Evolutionary conservation across 2,888 invertebrate species (phyloP).

Genomic region (Drosophila testacea): DNA sequence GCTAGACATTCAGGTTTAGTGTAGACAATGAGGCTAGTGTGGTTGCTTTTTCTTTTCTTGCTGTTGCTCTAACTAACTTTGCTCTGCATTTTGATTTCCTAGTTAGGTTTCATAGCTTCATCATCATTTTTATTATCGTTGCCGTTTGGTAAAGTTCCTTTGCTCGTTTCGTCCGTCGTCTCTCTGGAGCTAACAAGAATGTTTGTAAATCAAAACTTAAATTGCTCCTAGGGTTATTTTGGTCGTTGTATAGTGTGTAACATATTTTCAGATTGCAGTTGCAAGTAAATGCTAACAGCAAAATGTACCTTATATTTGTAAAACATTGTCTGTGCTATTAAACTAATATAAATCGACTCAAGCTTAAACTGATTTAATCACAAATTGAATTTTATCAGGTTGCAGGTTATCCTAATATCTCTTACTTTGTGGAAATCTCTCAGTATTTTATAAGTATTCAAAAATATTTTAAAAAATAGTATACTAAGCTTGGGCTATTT

Average conservation of each 20-base stretch:
- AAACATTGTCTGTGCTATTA: too few relatives aligned
- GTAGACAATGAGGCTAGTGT: constrained; percentile 35
- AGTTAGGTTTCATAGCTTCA: too few relatives aligned
- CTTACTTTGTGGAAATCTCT: too few relatives aligned
- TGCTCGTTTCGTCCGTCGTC: not conserved
- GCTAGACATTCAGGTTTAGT: constrained; percentile 67
- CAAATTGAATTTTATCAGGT: too few relatives aligned
- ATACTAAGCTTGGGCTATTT: too few relatives aligned
- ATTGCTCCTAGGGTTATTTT: constrained; percentile 33
- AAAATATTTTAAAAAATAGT: too few relatives aligned
- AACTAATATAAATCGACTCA: too few relatives aligned
- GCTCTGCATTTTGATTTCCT: constrained; percentile 17
- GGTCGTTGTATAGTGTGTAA: constrained; percentile 7
- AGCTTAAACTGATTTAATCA: too few relatives aligned
- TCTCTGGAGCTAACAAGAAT: not conserved
- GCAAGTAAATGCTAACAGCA: too few relatives aligned
- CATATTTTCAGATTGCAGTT: constrained; percentile 17
- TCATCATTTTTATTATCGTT: constrained; percentile 15
- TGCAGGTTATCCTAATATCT: too few relatives aligned
- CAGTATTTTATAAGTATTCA: too few relatives aligned
- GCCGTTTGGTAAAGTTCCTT: constrained; percentile 35
- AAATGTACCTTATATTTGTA: too few relatives aligned
- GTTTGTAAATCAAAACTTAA: constrained; percentile 1
- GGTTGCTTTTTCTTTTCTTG: constrained; percentile 22
- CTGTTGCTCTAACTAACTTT: constrained; percentile 38